Conservation (phyloP, 2,888 invertebrate genomes). For the Rhaphigaster nebulosa region DNA sequence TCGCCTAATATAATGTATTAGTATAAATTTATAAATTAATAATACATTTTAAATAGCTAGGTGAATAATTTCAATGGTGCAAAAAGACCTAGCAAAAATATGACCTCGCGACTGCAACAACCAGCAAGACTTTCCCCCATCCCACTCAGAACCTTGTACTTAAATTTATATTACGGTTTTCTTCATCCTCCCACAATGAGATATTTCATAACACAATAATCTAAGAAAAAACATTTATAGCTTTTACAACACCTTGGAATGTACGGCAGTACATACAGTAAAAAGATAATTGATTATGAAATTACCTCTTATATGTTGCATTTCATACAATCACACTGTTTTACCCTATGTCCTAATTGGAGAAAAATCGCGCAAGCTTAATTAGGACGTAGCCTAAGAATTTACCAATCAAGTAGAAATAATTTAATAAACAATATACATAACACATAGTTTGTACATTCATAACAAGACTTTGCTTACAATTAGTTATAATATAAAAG, state of each 20-base stretch:
- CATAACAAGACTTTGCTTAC: too few relatives aligned
- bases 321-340: too few relatives aligned
- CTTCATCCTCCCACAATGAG: neutral
- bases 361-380: too few relatives aligned
- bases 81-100: neutral
- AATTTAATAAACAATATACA: too few relatives aligned
- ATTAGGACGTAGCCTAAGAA: too few relatives aligned
- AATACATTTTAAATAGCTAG: neutral
- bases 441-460: too few relatives aligned
- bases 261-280: neutral
- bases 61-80: neutral
- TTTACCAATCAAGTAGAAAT: too few relatives aligned
- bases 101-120: neutral
- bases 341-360: too few relatives aligned
- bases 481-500: too few relatives aligned
- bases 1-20: neutral
- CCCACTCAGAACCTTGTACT: constrained; percentile 45
- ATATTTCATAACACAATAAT: neutral
- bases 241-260: neutral
- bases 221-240: neutral
- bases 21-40: neutral
- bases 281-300: neutral
- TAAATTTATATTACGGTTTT: constrained; percentile 14
- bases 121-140: neutral
- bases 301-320: too few relatives aligned